Base-by-base conservation (phyloP, 2,888 invertebrate species). In the Clivina fossor region DNA sequence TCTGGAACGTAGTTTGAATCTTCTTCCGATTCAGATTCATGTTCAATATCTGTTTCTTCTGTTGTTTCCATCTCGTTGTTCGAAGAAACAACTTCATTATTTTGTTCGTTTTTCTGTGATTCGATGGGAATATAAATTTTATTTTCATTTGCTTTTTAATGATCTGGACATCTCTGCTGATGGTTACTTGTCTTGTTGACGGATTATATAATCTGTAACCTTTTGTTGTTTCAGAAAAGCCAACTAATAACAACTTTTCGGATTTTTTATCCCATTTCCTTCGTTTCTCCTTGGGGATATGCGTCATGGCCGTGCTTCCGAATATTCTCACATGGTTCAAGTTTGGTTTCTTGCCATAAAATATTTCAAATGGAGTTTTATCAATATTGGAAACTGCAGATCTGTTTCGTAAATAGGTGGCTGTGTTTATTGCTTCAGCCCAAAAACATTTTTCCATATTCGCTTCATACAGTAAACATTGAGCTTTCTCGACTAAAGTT, bases 191-290 rank as follows among this genome's bases (percentile, higher is more conserved):
- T 33, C 56, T 58, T 7, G 20, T 55, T 13, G 19, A 19, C 37
- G 60, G 60, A 51, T 67, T 53, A 46, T 62, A 60, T 2, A 66
- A 18, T 22, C 64, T 32, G 47, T 66, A 66, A 8, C 64, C 65
- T 50, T 65, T 66, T 3, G 56, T 35, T 33, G 58, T 55, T 28
- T 67, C 64, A 32, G 50, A 44, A 46, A 58, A 68, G 4, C 66
- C 67, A 7, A 68, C 63, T 18, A 46, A 38, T 32, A 56, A 56
- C n/a, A 50, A 38, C 18, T 46, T 37, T 26, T 56, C 35, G 2
- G 46, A 9, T 18, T 58, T 58, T 28, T 44, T 53, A 28, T 61
- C 58, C 56, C 58, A 55, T 48, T 61, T 61, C 13, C 11, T 16
- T 15, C 57, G 26, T 13, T 48, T 59, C 43, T 40, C 48, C 24